phyloP scores from a whole-genome alignment of 2,797 vertebrate species.

The Melanotaenia pygmaea region DNA sequence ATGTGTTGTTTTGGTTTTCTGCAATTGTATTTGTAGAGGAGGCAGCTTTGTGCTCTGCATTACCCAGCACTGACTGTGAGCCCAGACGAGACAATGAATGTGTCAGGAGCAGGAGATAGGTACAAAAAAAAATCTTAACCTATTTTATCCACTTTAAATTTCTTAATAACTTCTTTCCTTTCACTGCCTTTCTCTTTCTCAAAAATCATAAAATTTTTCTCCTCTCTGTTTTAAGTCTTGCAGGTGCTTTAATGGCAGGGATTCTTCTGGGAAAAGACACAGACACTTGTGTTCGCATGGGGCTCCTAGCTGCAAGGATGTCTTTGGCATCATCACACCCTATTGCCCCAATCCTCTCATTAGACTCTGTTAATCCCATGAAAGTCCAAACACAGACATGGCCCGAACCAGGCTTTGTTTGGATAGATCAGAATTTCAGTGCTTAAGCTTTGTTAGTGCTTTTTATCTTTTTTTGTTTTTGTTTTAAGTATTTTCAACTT shows the following conservation, averaged over 20 bases:
- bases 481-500: not conserved
- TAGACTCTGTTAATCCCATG: slow-evolving; percentile 73
- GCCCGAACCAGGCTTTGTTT: slow-evolving; percentile 71
- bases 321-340: slow-evolving; percentile 85
- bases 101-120: slow-evolving; percentile 95
- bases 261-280: slow-evolving; percentile 81
- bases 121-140: slow-evolving; percentile 21
- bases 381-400: slow-evolving; percentile 70
- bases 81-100: slow-evolving; percentile 84
- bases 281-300: slow-evolving; percentile 87
- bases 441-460: not conserved
- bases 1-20: slow-evolving; percentile 11
- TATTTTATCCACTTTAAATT: slow-evolving; percentile 1
- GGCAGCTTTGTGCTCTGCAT: slow-evolving; percentile 84
- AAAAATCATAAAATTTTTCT: slow-evolving; percentile 11
- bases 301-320: slow-evolving; percentile 85
- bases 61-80: slow-evolving; percentile 83
- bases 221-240: slow-evolving; percentile 79
- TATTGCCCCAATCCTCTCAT: slow-evolving; percentile 78
- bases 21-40: slow-evolving; percentile 69
- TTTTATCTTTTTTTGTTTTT: not conserved
- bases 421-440: slow-evolving; percentile 64
- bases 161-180: slow-evolving; percentile 19
- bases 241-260: slow-evolving; percentile 87
- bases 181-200: not conserved